Evolutionary conservation across 2,888 invertebrate genomes (phyloP), one percentile per base, ranked within the genome.

Genomic region (Lumbricus terrestris): DNA sequence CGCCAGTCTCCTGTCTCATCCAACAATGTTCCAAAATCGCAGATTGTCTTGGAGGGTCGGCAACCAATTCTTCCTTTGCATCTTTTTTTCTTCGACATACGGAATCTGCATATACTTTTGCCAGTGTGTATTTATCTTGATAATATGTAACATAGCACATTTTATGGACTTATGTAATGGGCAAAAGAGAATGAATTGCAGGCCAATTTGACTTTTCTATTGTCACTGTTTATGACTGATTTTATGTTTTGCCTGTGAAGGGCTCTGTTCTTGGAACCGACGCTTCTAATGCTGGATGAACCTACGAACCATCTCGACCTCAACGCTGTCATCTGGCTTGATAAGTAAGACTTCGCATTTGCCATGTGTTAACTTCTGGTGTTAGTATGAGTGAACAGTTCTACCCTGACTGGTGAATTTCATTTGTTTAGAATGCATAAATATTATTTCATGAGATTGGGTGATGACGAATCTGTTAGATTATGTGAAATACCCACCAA

Each of bases 261-360:
- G 94, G 99, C 99, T 6, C 96, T 99, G 35, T 99, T 98, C 95
- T 96, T 99, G 91, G 99, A 99, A 95, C 99, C 99, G 0, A 99
- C 99, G 1, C 95, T 99, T n/a, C 95, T 99, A 40, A 96, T 99
- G 95, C 96, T 99, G 54, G 99, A 99, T 95, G 99, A 99, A 96
- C 99, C 99, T 92, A 99, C 99, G 0, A 99, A 99, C 96, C 99
- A 99, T 95, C 97, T 99, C 93, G 99, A 99, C 96, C 96, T 99
- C 91, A 99, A 99, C 94, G 99, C 99, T 92, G 99, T 99, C 89
- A 99, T 99, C 96, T 99, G 99, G 99, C 96, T 99, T 90, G 99
- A 99, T 95, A 99, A 99, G 97, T 97, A 95, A 96, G 96, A 95
- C 35, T 37, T 85, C 85, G 29, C n/a, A 8, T n/a, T 69, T 69